Evolutionary conservation across 2,113 vertebrate species (phyloP).

Genomic region (Phylloscopus trochiloides): DNA sequence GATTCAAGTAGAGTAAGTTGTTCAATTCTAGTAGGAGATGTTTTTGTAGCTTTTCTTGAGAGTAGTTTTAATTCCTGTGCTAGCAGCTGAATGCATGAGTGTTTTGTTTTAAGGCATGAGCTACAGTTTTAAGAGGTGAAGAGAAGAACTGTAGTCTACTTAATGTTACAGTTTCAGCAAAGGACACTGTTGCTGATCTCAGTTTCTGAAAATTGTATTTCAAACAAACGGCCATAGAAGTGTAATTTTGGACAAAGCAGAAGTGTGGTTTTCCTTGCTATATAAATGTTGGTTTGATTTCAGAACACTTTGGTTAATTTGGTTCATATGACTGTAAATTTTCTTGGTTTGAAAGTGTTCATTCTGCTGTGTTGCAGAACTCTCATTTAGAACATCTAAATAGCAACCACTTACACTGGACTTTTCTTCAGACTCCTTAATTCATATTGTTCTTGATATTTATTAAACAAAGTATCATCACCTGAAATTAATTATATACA

Average conservation of each 20-base stretch:
- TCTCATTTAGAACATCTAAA: not conserved
- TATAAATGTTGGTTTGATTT: not conserved
- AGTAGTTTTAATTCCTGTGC: not conserved
- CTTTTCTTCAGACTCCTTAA: not conserved
- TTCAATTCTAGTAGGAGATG: not conserved
- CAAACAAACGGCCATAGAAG: not conserved
- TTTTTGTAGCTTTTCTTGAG: not conserved
- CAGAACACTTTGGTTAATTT: not conserved
- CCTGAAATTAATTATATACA: not conserved
- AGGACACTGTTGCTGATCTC: conserved; percentile 7
- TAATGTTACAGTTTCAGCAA: conserved; percentile 14
- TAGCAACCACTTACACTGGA: not conserved
- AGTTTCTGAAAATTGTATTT: conserved; percentile 42
- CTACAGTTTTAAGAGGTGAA: not conserved
- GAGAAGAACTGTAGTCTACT: not conserved
- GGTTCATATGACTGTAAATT: not conserved
- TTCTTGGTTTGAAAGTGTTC: not conserved
- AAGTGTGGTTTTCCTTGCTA: not conserved
- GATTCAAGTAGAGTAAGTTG: not conserved
- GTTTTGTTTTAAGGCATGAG: not conserved
- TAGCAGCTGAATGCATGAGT: not conserved
- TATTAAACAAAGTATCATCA: not conserved
- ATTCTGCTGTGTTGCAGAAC: not conserved
- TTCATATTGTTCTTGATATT: not conserved
- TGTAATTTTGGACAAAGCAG: not conserved